phyloP scores from a whole-genome alignment of 2,113 vertebrate genomes.

The Carlito syrichta region DNA sequence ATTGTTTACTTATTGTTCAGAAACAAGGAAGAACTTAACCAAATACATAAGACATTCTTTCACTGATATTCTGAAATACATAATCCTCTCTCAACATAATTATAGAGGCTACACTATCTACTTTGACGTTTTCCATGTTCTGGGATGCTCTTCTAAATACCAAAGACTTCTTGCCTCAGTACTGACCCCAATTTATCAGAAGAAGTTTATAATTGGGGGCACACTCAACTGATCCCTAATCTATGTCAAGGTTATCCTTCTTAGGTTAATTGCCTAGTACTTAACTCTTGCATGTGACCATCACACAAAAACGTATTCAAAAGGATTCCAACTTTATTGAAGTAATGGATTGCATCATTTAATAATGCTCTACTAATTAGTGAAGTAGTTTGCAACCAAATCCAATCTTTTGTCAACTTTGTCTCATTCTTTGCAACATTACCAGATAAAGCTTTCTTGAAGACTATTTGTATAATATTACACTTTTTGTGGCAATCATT shows the following conservation, averaged over 20 bases:
- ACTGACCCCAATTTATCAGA: constrained; percentile 61
- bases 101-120: not conserved
- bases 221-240: constrained; percentile 30
- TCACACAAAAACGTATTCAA: constrained; percentile 28
- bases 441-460: not conserved
- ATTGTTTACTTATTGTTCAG: not conserved
- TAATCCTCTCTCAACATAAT: constrained; percentile 5
- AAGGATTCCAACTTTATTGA: constrained; percentile 26
- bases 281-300: constrained; percentile 46
- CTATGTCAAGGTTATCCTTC: constrained; percentile 41
- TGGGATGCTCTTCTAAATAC: constrained; percentile 38
- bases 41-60: not conserved
- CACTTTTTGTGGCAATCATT: constrained; percentile 1
- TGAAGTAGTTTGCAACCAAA: constrained; percentile 23
- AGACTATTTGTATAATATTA: not conserved
- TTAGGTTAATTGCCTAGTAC: constrained; percentile 53
- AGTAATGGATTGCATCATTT: constrained; percentile 31
- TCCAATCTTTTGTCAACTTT: constrained; percentile 11
- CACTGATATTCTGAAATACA: constrained; percentile 40
- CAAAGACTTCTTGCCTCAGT: constrained; percentile 36
- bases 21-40: constrained; percentile 9
- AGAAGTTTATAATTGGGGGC: constrained; percentile 46
- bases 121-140: constrained; percentile 19
- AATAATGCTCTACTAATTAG: constrained; percentile 10
- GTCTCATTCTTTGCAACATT: not conserved